Conservation (phyloP, 2,888 invertebrate species). For the Mythimna impura region DNA sequence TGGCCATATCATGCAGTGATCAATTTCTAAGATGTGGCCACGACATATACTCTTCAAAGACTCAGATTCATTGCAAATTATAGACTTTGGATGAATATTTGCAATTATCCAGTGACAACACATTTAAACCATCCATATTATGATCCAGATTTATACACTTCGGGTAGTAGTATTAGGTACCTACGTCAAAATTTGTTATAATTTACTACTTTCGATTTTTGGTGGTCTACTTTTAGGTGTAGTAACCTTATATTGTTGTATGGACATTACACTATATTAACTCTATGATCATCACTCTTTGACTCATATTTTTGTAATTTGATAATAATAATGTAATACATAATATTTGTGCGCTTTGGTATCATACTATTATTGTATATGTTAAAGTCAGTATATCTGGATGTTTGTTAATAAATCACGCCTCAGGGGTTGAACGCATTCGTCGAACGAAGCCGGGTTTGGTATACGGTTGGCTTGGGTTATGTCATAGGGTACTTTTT, state of each 20-base stretch:
- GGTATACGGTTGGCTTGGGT: background rate
- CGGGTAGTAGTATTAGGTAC: background rate
- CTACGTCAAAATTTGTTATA: constrained; percentile 2
- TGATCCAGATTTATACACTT: background rate
- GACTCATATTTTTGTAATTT: background rate
- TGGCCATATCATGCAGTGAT: too few relatives aligned
- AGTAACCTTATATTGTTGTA: constrained; percentile 4
- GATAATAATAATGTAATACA: background rate
- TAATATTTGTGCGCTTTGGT: background rate
- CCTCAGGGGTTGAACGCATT: background rate
- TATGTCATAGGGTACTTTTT: background rate
- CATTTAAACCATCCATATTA: constrained; percentile 7
- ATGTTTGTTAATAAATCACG: background rate
- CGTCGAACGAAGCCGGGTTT: background rate
- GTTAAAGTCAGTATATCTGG: background rate
- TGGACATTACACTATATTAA: constrained; percentile 1
- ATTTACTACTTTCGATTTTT: constrained; percentile 15
- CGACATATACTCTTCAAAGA: background rate
- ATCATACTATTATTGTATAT: background rate
- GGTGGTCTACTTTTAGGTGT: constrained; percentile 23
- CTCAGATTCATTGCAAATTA: background rate
- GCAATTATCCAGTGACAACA: background rate
- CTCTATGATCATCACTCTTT: background rate
- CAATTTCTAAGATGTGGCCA: too few relatives aligned
- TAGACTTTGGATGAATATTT: background rate